A percentile compares a stretch with the other conserved stretches of the same genome.
These are phyloP conservation scores for Macrotis lagotis DNA, from an alignment of 2,113 vertebrate species.

Conservation along the genomic window DNA sequence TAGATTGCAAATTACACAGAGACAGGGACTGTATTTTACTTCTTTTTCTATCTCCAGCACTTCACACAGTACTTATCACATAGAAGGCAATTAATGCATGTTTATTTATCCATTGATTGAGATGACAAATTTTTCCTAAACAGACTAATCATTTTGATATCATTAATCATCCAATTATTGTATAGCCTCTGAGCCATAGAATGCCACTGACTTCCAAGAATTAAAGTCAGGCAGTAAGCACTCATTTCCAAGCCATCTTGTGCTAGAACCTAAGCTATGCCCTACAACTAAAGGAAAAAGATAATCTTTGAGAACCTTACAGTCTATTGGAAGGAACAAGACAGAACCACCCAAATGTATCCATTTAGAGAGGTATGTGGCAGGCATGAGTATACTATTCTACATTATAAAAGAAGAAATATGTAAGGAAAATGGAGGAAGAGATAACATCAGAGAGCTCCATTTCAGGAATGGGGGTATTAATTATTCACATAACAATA, in stretches of 20 bases:
- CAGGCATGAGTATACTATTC: neutral
- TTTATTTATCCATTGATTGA: neutral
- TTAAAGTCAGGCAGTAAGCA: neutral
- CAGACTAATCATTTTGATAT: neutral
- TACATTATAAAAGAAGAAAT: neutral
- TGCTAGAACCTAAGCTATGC: neutral
- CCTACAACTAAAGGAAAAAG: neutral
- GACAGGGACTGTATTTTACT: neutral
- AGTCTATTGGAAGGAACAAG: neutral
- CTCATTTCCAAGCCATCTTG: too few species aligned
- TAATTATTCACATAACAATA: neutral
- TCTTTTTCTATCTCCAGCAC: neutral
- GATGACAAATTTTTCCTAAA: accelerated
- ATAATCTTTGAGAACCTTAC: neutral
- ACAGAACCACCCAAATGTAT: neutral
- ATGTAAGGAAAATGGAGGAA: neutral
- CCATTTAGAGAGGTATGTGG: neutral
- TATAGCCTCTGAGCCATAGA: neutral
- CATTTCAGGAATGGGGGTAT: neutral
- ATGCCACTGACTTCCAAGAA: neutral
- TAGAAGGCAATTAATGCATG: neutral
- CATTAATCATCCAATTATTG: neutral
- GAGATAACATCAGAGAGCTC: neutral
- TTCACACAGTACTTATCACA: neutral
- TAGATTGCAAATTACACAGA: neutral